Conservation (phyloP, 2,888 invertebrate genomes). For the Belgica antarctica region DNA sequence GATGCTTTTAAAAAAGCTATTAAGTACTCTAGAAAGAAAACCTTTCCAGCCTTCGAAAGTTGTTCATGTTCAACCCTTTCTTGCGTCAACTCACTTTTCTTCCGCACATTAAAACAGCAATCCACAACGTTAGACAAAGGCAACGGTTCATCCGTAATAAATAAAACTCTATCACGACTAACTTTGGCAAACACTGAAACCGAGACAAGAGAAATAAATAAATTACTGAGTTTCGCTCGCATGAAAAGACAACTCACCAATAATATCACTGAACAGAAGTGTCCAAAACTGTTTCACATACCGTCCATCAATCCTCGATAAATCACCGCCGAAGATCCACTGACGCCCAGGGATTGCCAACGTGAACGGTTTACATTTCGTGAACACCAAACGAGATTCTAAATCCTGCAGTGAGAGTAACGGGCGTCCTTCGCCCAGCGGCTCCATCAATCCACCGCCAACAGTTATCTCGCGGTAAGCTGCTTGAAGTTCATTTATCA, state of each 20-base stretch:
- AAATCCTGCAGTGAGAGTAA: constrained; percentile 78
- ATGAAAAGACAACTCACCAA: too few relatives aligned
- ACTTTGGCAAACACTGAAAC: constrained; percentile 86
- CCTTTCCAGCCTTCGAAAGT: too few relatives aligned
- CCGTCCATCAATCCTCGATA: constrained; percentile 78
- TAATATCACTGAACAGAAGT: constrained; percentile 76
- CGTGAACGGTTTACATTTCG: constrained; percentile 86
- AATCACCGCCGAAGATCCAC: constrained; percentile 86
- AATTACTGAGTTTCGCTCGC: too few relatives aligned
- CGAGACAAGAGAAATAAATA: too few relatives aligned
- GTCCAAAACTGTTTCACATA: constrained; percentile 83
- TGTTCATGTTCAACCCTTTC: too few relatives aligned
- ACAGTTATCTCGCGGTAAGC: constrained; percentile 80
- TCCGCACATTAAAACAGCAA: constrained; percentile 80
- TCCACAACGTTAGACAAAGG: constrained; percentile 75
- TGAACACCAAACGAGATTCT: constrained; percentile 84
- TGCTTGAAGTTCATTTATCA: constrained; percentile 58
- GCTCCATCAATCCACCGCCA: constrained; percentile 81
- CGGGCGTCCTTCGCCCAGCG: constrained; percentile 78
- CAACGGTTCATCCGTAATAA: constrained; percentile 83
- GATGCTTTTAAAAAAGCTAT: too few relatives aligned
- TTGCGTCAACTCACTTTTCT: constrained; percentile 63
- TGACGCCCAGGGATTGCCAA: constrained; percentile 79
- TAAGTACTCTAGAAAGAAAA: too few relatives aligned
- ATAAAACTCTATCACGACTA: constrained; percentile 79